These are phyloP conservation scores for Anolis sagrei DNA, from an alignment of 2,113 vertebrate genomes.

Conservation along the genomic window DNA sequence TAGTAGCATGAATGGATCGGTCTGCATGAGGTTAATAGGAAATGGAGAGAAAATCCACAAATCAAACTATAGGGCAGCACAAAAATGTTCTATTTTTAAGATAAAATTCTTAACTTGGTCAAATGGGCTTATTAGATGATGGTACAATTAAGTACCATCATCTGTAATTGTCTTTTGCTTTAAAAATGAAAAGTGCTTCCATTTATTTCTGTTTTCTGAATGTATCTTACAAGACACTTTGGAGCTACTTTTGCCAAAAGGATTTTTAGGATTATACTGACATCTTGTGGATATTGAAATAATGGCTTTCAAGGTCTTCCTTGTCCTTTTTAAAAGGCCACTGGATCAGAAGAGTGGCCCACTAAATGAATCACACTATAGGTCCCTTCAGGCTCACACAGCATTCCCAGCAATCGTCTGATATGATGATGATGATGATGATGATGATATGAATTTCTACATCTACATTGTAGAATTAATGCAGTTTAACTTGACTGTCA, in stretches of 20 bases:
- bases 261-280: slow-evolving; percentile 54
- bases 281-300: slow-evolving; percentile 66
- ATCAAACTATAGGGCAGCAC: neutral
- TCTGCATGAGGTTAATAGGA: neutral
- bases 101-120: neutral
- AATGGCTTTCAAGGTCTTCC: neutral
- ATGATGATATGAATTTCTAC: no score
- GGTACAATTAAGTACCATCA: neutral
- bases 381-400: no score
- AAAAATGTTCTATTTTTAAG: neutral
- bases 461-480: no score
- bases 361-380: neutral
- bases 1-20: neutral
- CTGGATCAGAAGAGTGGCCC: neutral
- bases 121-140: neutral
- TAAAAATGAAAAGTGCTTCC: neutral
- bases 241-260: neutral
- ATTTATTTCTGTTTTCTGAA: neutral
- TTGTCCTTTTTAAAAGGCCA: accelerated
- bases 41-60: neutral
- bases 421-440: no score
- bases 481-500: no score
- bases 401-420: no score
- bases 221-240: neutral
- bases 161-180: neutral